Evolutionary conservation across 2,888 invertebrate genomes (phyloP), one percentile per base, ranked within the genome.

Genomic region (Gryllus longicercus): DNA sequence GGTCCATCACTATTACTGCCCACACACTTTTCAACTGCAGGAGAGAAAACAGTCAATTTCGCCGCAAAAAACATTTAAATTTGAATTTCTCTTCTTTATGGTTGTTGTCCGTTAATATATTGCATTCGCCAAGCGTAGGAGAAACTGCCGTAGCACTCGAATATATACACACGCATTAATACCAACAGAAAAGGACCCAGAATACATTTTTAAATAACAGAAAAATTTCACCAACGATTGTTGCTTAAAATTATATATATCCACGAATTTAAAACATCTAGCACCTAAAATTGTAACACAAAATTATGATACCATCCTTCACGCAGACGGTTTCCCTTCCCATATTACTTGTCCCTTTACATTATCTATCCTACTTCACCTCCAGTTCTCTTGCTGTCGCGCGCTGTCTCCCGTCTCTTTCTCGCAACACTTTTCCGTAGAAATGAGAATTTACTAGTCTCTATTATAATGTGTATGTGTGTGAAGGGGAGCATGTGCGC

Each of bases 371-470:
- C 63, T n/a, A 63, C 63, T 63, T 63, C 63, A 63, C 63, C 63
- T 63, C 63, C 14, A n/a, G 38, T 38, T 38, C 38, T 38, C 38
- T 38, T 38, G 38, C 38, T 38, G 38, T 38, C 16, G n/a, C 14
- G 63, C 63, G 63, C 63, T 16, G 63, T 14, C 63, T 4, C 16
- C 14, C 63, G 63, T 63, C 63, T 63, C 63, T 63, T 63, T 63
- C n/a, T 14, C 63, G 63, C 63, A 63, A 63, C 63, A 63, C 63
- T 63, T 63, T 63, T 63, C 14, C 63, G 63, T 76, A 77, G 77
- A 77, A 77, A 77, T 77, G 77, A 77, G 77, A 77, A 77, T 77
- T 77, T 63, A 63, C 63, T 63, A 63, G 63, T 63, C 63, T 63
- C 63, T 63, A 63, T 63, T 63, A 63, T 63, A 63, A 63, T 63